Percentiles rank a stretch among this genome's conserved stretches.
Evolutionary conservation across 2,888 invertebrate species (phyloP).

Genomic region (Toxonevra muliebris): DNA sequence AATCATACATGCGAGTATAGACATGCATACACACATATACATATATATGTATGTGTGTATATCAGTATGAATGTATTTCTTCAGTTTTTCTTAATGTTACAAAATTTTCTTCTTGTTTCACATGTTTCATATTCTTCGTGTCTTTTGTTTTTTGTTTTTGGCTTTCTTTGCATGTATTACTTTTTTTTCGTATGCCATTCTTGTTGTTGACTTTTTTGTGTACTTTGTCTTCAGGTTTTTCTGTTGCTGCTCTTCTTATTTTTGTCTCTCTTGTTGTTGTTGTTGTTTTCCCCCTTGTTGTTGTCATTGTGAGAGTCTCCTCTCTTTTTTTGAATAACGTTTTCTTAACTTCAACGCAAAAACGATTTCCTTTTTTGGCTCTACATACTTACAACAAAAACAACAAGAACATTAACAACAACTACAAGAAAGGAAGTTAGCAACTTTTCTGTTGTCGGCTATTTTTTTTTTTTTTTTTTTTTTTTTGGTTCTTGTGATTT

Average conservation of each 20-base stretch:
- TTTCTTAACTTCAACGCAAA: not conserved
- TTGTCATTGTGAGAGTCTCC: slow-evolving; percentile 28
- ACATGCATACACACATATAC: slow-evolving; percentile 4
- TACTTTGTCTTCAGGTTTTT: not conserved
- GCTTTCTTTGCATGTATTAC: not conserved
- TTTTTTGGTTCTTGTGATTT: not conserved
- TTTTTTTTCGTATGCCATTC: not conserved
- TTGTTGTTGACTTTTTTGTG: not conserved
- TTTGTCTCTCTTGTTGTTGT: slow-evolving; percentile 8
- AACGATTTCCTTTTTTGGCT: not conserved
- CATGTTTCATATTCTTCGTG: not conserved
- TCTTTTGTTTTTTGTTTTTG: not conserved
- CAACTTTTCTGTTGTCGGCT: not conserved
- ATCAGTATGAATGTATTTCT: not conserved
- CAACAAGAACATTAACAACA: not conserved
- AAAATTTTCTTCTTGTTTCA: not conserved
- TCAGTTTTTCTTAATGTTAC: not conserved
- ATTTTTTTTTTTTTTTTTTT: not conserved
- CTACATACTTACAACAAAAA: too few species aligned
- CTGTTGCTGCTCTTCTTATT: not conserved
- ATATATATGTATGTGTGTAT: not conserved
- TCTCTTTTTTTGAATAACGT: not conserved
- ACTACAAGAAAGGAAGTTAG: not conserved
- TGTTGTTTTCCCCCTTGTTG: slow-evolving; percentile 41
- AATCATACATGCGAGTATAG: slow-evolving; percentile 1